Evolutionary conservation across 92 coral and sea anemone genomes (phyloP), one percentile per base, ranked within the genome.

Genomic region (Porites cylindrica): DNA sequence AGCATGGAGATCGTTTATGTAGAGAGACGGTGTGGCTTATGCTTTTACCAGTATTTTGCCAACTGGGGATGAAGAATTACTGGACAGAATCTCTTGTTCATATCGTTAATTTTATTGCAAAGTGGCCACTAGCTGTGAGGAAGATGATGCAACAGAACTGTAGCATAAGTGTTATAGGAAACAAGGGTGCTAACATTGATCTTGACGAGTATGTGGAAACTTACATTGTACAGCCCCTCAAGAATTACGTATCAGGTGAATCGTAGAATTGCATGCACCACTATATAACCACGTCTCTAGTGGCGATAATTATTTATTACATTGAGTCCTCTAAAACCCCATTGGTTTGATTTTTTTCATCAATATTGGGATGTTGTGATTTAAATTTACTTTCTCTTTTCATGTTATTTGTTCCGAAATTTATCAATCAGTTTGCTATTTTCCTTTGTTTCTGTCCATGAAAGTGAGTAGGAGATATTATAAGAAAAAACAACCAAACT

Each of bases 141-240:
- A 79, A 66, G 58, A 18, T 86, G n/a, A 56, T 81, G 8, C 68
- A 62, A 29, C 12, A 67, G 20, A 85, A 85, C 58, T 90, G 83
- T 53, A 69, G 82, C 5, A 52, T 90, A 8, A 90, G 82, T n/a
- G 43, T 90, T 1, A 69, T 70, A 66, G 93, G 90, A 10, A 85
- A 67, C 14, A 70, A 51, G 13, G 86, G 90, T 1, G 86, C 79
- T 83, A 78, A 78, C 86, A 79, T 90, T 79, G 93, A 77, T 0
- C 51, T 85, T 5, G 90, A 90, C 74, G 90, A 90, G 51, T 90
- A 81, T 81, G 93, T 90, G 4, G 93, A 90, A 66, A 90, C 63
- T 14, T 85, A 82, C 75, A 18, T 90, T 7, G 90, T 82, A 3
- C 83, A 75, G 21, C 79, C 92, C 38, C 8, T 82, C 52, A 83